Evolutionary conservation across 2,797 vertebrate species (phyloP).

Genomic region (Notamacropus eugenii): DNA sequence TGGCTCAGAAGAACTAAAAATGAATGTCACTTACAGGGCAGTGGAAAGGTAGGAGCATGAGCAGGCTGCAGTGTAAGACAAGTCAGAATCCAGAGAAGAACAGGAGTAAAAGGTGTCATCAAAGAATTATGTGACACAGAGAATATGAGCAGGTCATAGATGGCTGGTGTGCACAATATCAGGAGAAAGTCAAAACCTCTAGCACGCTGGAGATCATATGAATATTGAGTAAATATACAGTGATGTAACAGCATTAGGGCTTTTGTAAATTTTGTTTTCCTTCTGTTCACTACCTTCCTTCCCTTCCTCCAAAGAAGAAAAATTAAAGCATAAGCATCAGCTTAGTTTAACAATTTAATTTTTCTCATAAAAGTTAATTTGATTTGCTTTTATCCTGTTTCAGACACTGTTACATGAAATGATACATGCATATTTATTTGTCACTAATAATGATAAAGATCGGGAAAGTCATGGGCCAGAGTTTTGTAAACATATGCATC

Average conservation of each 20-base stretch:
- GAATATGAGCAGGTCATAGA: background rate
- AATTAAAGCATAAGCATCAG: background rate
- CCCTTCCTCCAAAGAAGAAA: background rate
- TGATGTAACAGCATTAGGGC: background rate
- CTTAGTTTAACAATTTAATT: background rate
- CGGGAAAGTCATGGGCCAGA: slow-evolving; percentile 95
- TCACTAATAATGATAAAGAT: slow-evolving; percentile 95
- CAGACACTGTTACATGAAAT: slow-evolving; percentile 99
- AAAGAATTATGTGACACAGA: background rate
- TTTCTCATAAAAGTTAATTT: slow-evolving; percentile 33
- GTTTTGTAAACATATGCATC: slow-evolving; percentile 97
- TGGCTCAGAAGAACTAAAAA: background rate
- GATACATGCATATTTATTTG: slow-evolving; percentile 98
- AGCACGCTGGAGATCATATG: background rate
- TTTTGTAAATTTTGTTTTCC: background rate
- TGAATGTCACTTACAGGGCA: background rate
- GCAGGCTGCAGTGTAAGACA: background rate
- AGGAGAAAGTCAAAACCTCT: background rate
- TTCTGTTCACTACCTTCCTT: background rate
- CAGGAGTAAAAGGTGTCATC: background rate
- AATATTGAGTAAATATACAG: background rate
- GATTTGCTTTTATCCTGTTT: slow-evolving; percentile 50
- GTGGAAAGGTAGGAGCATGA: background rate
- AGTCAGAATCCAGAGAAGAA: background rate
- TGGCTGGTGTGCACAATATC: background rate